Evolutionary conservation across 92 coral and sea anemone species (phyloP).

Genomic region (Parazoanthus swiftii): DNA sequence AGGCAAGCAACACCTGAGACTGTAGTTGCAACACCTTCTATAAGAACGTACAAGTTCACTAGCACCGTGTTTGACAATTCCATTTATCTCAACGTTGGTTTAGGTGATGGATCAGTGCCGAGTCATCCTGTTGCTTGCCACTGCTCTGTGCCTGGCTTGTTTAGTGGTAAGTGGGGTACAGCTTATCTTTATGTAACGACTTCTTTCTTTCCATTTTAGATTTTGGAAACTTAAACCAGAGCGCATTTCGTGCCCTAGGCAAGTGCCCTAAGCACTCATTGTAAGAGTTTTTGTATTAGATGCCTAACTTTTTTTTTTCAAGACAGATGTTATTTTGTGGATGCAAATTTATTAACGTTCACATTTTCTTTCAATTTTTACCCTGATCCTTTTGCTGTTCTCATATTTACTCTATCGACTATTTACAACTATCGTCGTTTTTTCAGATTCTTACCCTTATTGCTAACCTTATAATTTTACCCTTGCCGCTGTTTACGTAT

Average conservation of each 20-base stretch:
- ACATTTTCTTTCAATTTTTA: too few species aligned
- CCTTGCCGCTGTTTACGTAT: neutral
- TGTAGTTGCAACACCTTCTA: neutral
- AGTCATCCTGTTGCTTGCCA: slow-evolving; percentile 68
- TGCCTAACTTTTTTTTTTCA: too few species aligned
- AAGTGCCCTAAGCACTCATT: too few species aligned
- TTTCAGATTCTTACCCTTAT: neutral
- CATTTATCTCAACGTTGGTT: slow-evolving; percentile 8
- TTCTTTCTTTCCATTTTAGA: neutral
- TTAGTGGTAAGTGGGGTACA: slow-evolving; percentile 65
- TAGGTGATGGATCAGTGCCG: slow-evolving; percentile 80
- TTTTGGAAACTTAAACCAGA: neutral
- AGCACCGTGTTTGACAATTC: neutral
- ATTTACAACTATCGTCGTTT: too few species aligned
- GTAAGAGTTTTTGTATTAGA: too few species aligned
- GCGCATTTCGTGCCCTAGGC: too few species aligned
- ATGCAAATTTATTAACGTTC: too few species aligned
- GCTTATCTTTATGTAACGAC: too few species aligned
- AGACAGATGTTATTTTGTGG: too few species aligned
- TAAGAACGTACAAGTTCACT: too few species aligned
- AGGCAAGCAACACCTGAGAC: neutral
- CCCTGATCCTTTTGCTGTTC: too few species aligned
- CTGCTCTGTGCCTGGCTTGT: slow-evolving; percentile 74
- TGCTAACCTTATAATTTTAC: neutral
- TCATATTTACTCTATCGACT: too few species aligned